Base-by-base conservation (phyloP, 2,888 invertebrate genomes). In the Linyphia triangularis region DNA sequence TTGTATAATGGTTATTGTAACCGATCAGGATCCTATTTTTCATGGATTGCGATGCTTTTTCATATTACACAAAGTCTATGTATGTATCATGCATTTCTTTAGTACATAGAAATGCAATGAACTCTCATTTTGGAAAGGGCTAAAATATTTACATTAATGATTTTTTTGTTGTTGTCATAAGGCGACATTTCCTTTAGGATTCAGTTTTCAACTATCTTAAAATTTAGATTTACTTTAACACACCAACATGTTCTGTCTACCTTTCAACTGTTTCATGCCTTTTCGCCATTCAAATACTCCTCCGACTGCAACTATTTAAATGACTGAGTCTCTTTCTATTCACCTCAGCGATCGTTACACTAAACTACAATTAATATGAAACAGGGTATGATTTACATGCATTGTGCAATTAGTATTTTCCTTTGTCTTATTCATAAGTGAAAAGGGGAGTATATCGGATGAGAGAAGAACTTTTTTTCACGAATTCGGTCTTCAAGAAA, bases 381-480 rank as follows among this genome's bases (percentile, higher is more conserved):
- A 37, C 67, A 69, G 7, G 67, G 30, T 40, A 26, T 70, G 40
- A 43, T 51, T 51, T 33, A 51, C 43, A 43, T 61, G 43, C 22
- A 24, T n/a, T 26, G 70, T 70, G 43, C 70, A 70, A 70, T n/a
- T 26, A 43, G 70, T 26, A 43, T 43, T 70, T 43, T 43, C 43
- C 43, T 51, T 40, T 40, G 9, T 37, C 19, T 40, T 22, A 51
- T 51, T 51, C n/a, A n/a, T n/a, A n/a, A 24, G 24, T 16, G 37
- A 43, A 70, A 43, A 16, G 19, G 5, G 51, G 69, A 16, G 26
- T 37, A 28, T 43, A 13, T 24, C 13, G 9, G 40, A 7, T 26
- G 26, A 70, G 43, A 24, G 70, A 70, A 43, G 28, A 43, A 70
- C 70, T 70, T n/a, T 70, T 65, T 70, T 70, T 40, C 70, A 70